Percentiles rank a stretch among this genome's conserved stretches.
These are phyloP conservation scores for Notolepis coatsorum DNA, from an alignment of 2,797 vertebrate species.

Conservation along the genomic window DNA sequence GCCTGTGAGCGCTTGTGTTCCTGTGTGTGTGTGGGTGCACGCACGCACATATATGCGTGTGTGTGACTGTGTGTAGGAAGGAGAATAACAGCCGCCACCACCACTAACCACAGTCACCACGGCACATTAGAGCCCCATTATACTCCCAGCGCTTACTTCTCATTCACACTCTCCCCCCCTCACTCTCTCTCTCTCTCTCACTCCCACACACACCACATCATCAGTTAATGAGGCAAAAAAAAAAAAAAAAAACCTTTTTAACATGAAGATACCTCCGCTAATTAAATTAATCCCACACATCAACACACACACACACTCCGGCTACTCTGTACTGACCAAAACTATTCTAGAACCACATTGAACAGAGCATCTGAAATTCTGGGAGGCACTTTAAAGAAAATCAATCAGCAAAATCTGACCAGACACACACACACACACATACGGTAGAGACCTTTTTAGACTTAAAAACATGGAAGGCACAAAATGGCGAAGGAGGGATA, in stretches of 20 bases:
- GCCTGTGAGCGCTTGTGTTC: background rate
- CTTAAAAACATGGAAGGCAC: conserved; percentile 25
- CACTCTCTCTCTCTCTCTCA: conserved; percentile 51
- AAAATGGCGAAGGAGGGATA: too few species aligned
- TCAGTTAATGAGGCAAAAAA: conserved; percentile 62
- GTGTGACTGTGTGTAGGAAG: conserved; percentile 10
- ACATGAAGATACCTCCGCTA: conserved; percentile 55
- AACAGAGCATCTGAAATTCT: too few species aligned
- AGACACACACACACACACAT: too few species aligned
- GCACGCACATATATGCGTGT: background rate
- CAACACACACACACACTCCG: conserved; percentile 7
- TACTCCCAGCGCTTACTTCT: conserved; percentile 82
- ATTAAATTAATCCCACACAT: conserved; percentile 20
- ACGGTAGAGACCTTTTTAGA: conserved; percentile 41
- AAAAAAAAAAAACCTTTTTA: conserved; percentile 54
- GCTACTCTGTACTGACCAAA: too few species aligned
- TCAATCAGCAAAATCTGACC: conserved; percentile 68
- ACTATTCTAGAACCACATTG: too few species aligned
- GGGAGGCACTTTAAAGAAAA: too few species aligned
- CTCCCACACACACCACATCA: conserved; percentile 53
- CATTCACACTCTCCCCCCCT: conserved; percentile 65
- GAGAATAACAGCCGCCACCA: conserved; percentile 75
- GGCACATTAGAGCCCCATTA: conserved; percentile 83
- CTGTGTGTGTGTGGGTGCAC: background rate
- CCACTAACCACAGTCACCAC: conserved; percentile 81